phyloP scores from a whole-genome alignment of 1,140 invertebrate genomes.

The Pseudobourletiella spinata region DNA sequence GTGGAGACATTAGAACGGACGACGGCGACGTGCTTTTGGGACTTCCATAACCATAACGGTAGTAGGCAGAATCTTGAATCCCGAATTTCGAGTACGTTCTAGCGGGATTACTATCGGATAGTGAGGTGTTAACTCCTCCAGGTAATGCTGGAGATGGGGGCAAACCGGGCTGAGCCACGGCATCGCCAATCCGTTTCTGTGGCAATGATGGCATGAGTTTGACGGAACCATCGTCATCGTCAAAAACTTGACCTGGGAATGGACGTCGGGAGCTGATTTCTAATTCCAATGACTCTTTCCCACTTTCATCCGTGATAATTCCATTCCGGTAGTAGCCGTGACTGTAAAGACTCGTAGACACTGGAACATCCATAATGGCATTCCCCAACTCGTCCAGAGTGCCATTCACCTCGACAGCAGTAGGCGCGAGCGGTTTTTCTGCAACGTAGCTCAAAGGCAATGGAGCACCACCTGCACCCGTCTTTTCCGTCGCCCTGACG shows the following conservation, averaged over 20 bases:
- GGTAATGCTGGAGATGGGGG: neutral
- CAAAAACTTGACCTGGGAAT: conserved; percentile 24
- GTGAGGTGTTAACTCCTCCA: neutral
- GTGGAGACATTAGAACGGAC: neutral
- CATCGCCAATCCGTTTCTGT: neutral
- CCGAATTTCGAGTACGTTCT: conserved; percentile 34
- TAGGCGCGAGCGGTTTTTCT: neutral
- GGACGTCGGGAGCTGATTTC: neutral
- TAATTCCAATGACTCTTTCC: neutral
- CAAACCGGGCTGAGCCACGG: neutral
- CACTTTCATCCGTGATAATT: conserved; percentile 9
- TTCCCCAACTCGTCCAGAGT: conserved; percentile 16
- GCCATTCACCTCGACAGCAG: neutral
- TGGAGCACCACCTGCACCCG: neutral
- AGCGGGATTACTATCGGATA: neutral
- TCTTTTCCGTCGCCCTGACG: neutral
- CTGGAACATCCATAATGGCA: conserved; percentile 25
- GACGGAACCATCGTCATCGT: conserved; percentile 2
- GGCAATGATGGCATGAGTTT: neutral
- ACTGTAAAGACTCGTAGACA: conserved; percentile 30
- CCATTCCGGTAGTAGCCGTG: conserved; percentile 27
- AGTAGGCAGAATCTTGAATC: conserved; percentile 28
- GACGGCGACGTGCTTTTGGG: neutral
- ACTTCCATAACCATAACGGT: conserved; percentile 9
- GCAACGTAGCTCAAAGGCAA: neutral